Evolutionary conservation across 2,113 vertebrate species (phyloP), one percentile per base, ranked within the genome.

Genomic region (Brachyhypopomus occidentalis): DNA sequence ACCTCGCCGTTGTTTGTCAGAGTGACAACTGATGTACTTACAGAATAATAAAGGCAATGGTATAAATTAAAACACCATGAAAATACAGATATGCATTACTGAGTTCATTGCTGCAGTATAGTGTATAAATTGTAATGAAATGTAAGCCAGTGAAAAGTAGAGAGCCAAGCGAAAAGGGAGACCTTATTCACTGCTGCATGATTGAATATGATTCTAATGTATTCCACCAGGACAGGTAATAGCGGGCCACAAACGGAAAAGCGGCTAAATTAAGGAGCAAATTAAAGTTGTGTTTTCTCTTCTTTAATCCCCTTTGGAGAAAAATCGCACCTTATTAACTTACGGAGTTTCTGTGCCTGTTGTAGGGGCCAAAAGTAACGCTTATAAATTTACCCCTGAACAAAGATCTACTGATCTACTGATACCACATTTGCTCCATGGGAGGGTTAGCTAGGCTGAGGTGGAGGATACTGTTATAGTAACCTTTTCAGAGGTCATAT

Each of bases 181-280:
- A 82, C 22, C 71, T 45, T 60, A 70, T 12, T 67, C 80, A 60
- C 82, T 85, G 81, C 84, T 67, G 81, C 86, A 80, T 88, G 69
- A 89, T 86, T 79, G 87, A 88, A 78, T 79, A 78, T 81, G 84
- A 83, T 85, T 83, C 80, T 84, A 77, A 79, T 56, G 19, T 75
- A 78, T 52, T 73, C 80, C 72, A 71, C 76, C 62, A 5, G 66
- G 64, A n/a, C 12, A 74, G 77, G 19, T 41, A 67, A 66, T 17
- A 55, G 62, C n/a, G 19, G 6, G 48, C 38, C 45, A 19, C 22
- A 59, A 23, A 48, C 8, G 38, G 62, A 74, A 74, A 74, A 20
- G 22, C 34, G 1, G 69, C 25, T 72, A 77, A 72, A 83, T 78
- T 55, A 73, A 45, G 45, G 17, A 64, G 22, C 58, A 23, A 78